A percentile compares a stretch with the other conserved stretches of the same genome.
phyloP scores from a whole-genome alignment of 1,140 invertebrate species.

The Parasteatoda tepidariorum region DNA sequence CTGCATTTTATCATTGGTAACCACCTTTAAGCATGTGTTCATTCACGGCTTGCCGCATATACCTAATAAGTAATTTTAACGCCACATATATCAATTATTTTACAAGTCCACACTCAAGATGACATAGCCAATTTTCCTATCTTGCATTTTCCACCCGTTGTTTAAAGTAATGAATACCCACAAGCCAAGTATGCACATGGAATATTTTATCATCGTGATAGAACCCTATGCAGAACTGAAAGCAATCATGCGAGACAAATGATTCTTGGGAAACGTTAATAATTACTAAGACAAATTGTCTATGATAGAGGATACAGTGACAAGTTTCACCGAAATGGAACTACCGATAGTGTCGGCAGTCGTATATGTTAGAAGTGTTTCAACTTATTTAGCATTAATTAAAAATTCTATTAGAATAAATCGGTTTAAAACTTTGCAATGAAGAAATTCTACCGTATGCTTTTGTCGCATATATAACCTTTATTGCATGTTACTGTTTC shows the following conservation, averaged over 20 bases:
- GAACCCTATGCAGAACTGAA: constrained; percentile 37
- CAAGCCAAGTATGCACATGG: constrained; percentile 5
- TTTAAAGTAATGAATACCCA: constrained; percentile 55
- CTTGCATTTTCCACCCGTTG: constrained; percentile 16
- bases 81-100: constrained; percentile 42
- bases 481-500: too few species aligned
- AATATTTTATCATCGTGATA: constrained; percentile 20
- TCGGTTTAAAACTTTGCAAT: too few species aligned
- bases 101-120: constrained; percentile 15
- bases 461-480: too few species aligned
- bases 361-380: constrained; percentile 10
- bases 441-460: too few species aligned
- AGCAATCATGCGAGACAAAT: constrained; percentile 39
- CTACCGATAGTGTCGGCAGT: constrained; percentile 22
- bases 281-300: constrained; percentile 58
- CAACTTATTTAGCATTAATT: too few species aligned
- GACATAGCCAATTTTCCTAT: not conserved
- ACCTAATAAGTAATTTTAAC: constrained; percentile 25
- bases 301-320: constrained; percentile 35
- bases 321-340: constrained; percentile 36
- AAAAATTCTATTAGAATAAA: too few species aligned
- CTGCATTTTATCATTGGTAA: too few species aligned
- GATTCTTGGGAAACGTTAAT: constrained; percentile 33
- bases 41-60: constrained; percentile 6
- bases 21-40: not conserved